These are phyloP conservation scores for Scrobipalpa costella DNA, from an alignment of 2,888 invertebrate species.

Conservation along the genomic window DNA sequence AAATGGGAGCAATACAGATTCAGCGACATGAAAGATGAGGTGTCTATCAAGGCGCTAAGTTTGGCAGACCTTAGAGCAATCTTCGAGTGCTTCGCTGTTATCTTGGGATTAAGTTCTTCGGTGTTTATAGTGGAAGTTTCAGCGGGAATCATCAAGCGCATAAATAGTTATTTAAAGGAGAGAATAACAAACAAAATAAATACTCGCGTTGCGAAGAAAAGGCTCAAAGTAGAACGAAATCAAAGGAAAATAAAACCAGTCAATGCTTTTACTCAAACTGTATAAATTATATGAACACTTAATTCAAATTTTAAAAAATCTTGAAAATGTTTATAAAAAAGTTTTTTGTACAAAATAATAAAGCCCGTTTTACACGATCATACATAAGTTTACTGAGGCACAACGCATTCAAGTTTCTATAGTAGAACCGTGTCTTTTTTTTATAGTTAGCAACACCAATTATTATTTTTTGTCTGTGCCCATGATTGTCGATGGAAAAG, in stretches of 20 bases:
- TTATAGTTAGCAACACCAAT: neutral
- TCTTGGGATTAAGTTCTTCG: conserved; percentile 43
- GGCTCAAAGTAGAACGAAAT: conserved; percentile 20
- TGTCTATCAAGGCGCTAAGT: conserved; percentile 52
- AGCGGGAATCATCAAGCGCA: conserved; percentile 31
- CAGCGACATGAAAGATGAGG: conserved; percentile 62
- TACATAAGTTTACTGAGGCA: no score
- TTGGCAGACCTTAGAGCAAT: conserved; percentile 60
- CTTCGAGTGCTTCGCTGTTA: conserved; percentile 52
- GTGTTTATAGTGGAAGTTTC: conserved; percentile 58
- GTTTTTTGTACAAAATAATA: no score
- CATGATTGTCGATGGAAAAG: conserved; percentile 2
- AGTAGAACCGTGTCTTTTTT: neutral
- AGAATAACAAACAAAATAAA: conserved; percentile 13
- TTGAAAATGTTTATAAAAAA: no score
- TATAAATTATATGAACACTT: neutral
- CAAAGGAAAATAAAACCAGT: conserved; percentile 23
- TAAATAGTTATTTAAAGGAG: neutral
- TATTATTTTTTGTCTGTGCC: neutral
- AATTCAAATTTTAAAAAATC: no score
- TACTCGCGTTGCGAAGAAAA: conserved; percentile 15
- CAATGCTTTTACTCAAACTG: conserved; percentile 25
- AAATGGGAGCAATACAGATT: conserved; percentile 73
- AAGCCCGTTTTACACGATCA: no score
- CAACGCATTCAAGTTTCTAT: no score